Evolutionary conservation across 2,113 vertebrate species (phyloP).

Genomic region (Callipepla squamata): DNA sequence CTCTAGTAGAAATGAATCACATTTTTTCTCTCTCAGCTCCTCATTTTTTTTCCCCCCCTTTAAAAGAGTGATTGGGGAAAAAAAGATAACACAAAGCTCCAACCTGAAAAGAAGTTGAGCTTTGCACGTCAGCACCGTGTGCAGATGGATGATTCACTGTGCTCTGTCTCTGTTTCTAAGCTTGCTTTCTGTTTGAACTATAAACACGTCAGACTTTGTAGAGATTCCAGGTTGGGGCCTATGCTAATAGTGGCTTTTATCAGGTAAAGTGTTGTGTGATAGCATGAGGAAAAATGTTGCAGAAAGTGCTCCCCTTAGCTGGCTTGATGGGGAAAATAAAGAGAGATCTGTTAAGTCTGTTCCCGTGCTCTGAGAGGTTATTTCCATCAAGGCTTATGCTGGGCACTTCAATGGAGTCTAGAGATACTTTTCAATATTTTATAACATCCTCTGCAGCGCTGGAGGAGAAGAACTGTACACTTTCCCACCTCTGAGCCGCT

Average conservation of each 20-base stretch:
- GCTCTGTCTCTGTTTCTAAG: neutral
- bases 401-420: neutral
- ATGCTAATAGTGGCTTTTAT: slow-evolving; percentile 38
- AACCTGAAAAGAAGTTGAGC: neutral
- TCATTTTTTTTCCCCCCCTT: neutral
- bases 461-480: neutral
- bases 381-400: neutral
- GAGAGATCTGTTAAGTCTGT: neutral
- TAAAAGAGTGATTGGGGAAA: slow-evolving; percentile 27
- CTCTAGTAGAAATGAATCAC: slow-evolving; percentile 56
- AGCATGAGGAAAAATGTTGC: neutral
- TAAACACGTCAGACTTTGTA: slow-evolving; percentile 23
- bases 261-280: neutral
- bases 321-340: slow-evolving; percentile 1
- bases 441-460: neutral
- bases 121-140: slow-evolving; percentile 24
- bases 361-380: neutral
- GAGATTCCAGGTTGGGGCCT: neutral
- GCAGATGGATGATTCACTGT: slow-evolving; percentile 58
- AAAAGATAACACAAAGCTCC: slow-evolving; percentile 36
- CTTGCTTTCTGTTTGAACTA: slow-evolving; percentile 40
- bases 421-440: neutral
- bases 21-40: neutral
- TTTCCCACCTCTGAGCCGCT: neutral
- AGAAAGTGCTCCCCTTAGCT: neutral